Conservation (phyloP, 2,888 invertebrate genomes). For the Himalopsyche japonica region DNA sequence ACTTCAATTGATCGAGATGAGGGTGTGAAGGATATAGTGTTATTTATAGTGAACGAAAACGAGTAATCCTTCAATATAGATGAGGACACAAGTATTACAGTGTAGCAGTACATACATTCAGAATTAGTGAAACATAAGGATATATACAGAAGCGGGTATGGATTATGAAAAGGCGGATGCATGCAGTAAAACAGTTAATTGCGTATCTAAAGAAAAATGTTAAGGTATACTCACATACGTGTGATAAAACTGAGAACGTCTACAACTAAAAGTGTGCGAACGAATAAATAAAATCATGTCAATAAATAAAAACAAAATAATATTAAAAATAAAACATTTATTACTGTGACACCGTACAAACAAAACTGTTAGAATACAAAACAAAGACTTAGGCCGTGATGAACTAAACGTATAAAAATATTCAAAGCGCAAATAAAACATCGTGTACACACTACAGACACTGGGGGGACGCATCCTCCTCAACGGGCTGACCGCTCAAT, state of each 20-base stretch:
- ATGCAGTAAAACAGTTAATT: neutral
- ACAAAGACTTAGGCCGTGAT: slow-evolving; percentile 34
- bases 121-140: neutral
- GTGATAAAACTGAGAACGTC: neutral
- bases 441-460: slow-evolving; percentile 16
- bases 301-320: slow-evolving; percentile 41
- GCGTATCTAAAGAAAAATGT: neutral
- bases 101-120: neutral
- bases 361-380: slow-evolving; percentile 40
- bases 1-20: neutral
- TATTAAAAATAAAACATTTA: slow-evolving; percentile 41
- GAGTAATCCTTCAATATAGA: neutral
- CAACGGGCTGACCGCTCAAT: neutral
- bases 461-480: neutral
- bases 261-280: neutral
- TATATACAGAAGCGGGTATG: neutral
- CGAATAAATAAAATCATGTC: slow-evolving; percentile 32
- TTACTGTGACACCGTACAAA: slow-evolving; percentile 39
- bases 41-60: neutral
- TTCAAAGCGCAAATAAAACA: slow-evolving; percentile 34
- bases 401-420: slow-evolving; percentile 18
- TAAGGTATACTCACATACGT: neutral
- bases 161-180: neutral
- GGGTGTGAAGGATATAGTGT: neutral
- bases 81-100: neutral